Evolutionary conservation across 2,113 vertebrate species (phyloP).

Genomic region (Rhinolophus ferrumequinum): DNA sequence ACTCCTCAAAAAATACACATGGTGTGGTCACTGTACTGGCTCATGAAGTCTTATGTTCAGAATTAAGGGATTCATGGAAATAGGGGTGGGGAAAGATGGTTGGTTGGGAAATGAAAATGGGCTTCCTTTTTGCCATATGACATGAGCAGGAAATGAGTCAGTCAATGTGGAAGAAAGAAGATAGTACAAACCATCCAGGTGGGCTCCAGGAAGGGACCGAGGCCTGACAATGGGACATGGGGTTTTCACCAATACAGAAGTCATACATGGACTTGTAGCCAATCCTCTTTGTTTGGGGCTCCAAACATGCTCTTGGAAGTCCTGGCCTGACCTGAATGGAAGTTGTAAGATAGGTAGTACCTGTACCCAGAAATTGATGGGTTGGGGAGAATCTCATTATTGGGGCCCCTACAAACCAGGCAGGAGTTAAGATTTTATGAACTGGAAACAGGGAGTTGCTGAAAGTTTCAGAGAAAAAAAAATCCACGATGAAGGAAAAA

Average conservation of each 20-base stretch:
- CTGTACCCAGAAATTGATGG: slow-evolving; percentile 25
- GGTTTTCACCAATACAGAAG: background rate
- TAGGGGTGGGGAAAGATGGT: background rate
- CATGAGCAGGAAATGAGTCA: background rate
- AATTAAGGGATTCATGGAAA: background rate
- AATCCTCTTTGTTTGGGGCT: background rate
- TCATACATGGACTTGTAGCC: background rate
- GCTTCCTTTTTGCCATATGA: background rate
- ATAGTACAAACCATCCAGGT: background rate
- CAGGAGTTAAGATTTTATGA: slow-evolving; percentile 46
- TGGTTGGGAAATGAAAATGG: background rate
- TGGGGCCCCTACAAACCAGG: slow-evolving; percentile 23
- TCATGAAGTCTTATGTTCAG: background rate
- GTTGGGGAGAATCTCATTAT: background rate
- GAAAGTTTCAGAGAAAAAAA: slow-evolving; percentile 28
- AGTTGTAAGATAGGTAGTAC: background rate
- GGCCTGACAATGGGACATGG: accelerated
- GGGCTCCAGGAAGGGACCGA: background rate
- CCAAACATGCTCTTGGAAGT: background rate
- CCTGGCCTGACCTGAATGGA: slow-evolving; percentile 22
- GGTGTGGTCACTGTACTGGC: background rate
- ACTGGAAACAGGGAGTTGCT: slow-evolving; percentile 19
- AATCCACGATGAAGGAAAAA: background rate
- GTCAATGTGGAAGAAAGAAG: background rate
- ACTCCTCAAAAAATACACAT: background rate